Base-by-base conservation (phyloP, 2,113 vertebrate species). In the Heterocephalus glaber region DNA sequence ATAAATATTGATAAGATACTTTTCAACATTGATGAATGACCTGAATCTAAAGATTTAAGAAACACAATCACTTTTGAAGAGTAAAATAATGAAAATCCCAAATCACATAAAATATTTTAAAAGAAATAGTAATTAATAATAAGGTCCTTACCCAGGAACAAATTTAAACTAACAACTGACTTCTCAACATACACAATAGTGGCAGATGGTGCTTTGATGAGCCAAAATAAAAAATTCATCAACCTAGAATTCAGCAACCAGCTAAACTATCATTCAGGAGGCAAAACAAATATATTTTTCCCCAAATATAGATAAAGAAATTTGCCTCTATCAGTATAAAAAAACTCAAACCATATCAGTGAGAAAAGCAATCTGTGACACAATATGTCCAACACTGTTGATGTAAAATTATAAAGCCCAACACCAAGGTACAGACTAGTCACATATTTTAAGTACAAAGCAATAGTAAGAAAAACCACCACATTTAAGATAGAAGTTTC, bases 301-400 rank as follows among this genome's bases (percentile, higher is more conserved):
- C 6, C 60, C n/a, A 92, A 92, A 82, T 63, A 65, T 84, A 94
- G 81, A 72, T 41, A n/a, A 80, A 93, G 49, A 80, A 81, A 81
- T 72, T 49, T 92, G 66, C 49, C n/a, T 86, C 61, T 44, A 22
- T 76, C 54, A 87, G 41, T n/a, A 60, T 66, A 38, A 90, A 47
- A 77, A 91, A 16, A 56, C 60, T 77, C 56, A 72, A 79, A 90
- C 58, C 16, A 41, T 30, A 89, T 52, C 4, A 35, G 35, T 22
- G 8, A 96, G 35, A 82, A 96, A 96, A 77, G 33, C 47, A 91
- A 76, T 22, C n/a, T 89, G 10, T 7, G 33, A 8, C 5, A n/a
- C 65, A 19, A 17, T 66, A 11, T 86, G 33, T 54, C 20, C 11
- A 35, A 38, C 84, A 90, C 52, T 63, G 38, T 16, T 70, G 30